Conservation (phyloP, 2,888 invertebrate species). For the Romanomermis culicivorax region DNA sequence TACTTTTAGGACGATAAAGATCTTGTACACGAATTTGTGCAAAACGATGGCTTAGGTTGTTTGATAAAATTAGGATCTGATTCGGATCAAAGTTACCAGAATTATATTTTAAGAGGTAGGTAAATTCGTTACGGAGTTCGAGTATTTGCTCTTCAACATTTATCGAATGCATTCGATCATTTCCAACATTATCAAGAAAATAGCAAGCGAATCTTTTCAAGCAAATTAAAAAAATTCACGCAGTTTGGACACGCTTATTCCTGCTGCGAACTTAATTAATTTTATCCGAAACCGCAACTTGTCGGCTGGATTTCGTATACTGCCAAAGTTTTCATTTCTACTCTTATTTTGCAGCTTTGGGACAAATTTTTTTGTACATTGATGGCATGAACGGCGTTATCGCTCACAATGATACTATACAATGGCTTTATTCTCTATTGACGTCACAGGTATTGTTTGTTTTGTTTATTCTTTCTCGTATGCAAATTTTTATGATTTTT, state of each 20-base stretch:
- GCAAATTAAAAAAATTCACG: no score
- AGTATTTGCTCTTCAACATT: no score
- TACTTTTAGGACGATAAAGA: slow-evolving; percentile 88
- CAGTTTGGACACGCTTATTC: no score
- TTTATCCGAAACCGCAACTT: no score
- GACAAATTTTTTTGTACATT: slow-evolving; percentile 89
- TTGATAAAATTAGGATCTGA: slow-evolving; percentile 87
- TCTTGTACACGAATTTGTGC: slow-evolving; percentile 93
- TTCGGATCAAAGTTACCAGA: slow-evolving; percentile 94
- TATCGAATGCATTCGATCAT: no score
- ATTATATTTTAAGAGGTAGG: slow-evolving; percentile 77
- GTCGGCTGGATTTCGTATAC: no score
- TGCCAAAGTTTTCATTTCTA: neutral
- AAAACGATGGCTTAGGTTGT: slow-evolving; percentile 87
- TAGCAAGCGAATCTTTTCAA: no score
- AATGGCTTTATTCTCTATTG: slow-evolving; percentile 78
- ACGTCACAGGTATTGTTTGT: slow-evolving; percentile 23
- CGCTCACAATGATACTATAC: slow-evolving; percentile 78
- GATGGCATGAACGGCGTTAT: slow-evolving; percentile 99
- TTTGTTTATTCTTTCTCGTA: neutral
- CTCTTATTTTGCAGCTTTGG: slow-evolving; percentile 38
- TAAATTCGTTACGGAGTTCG: neutral
- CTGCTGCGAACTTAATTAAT: no score
- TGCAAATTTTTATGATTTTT: slow-evolving; percentile 11
- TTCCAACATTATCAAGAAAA: no score